phyloP scores from a whole-genome alignment of 2,113 vertebrate genomes.

The Tyto alba region DNA sequence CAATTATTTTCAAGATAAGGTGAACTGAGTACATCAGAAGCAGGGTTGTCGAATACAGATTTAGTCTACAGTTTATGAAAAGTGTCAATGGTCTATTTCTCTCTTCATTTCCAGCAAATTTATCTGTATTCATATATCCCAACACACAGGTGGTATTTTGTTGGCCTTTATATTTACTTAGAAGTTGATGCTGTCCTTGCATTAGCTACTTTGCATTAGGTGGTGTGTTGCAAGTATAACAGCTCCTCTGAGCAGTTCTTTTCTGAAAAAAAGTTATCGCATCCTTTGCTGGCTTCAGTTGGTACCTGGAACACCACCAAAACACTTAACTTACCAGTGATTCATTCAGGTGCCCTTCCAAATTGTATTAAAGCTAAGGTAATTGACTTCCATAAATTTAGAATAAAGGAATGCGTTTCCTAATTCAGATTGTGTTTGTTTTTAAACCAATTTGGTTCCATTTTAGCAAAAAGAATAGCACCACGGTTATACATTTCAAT shows the following conservation, averaged over 20 bases:
- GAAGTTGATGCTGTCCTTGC: not conserved
- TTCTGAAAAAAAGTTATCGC: not conserved
- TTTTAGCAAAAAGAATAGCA: not conserved
- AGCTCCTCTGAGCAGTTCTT: not conserved
- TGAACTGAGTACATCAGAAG: not conserved
- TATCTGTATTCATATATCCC: not conserved
- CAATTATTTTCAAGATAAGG: not conserved
- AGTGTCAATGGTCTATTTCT: not conserved
- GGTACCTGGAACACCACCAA: not conserved
- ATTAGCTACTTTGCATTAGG: not conserved
- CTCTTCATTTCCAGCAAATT: not conserved
- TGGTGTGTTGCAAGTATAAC: not conserved
- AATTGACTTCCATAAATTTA: conserved; percentile 2
- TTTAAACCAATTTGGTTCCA: not conserved
- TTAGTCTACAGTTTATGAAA: not conserved
- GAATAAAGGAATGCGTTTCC: not conserved
- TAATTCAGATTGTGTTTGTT: not conserved
- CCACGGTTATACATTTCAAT: not conserved
- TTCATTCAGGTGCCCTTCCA: conserved; percentile 27
- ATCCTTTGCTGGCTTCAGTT: not conserved
- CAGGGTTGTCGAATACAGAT: fast-evolving
- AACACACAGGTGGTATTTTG: not conserved
- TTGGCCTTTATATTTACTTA: not conserved
- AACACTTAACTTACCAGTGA: conserved; percentile 4
- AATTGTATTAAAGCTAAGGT: not conserved